Conservation (phyloP, 2,888 invertebrate species). For the Oligia fasciuncula region DNA sequence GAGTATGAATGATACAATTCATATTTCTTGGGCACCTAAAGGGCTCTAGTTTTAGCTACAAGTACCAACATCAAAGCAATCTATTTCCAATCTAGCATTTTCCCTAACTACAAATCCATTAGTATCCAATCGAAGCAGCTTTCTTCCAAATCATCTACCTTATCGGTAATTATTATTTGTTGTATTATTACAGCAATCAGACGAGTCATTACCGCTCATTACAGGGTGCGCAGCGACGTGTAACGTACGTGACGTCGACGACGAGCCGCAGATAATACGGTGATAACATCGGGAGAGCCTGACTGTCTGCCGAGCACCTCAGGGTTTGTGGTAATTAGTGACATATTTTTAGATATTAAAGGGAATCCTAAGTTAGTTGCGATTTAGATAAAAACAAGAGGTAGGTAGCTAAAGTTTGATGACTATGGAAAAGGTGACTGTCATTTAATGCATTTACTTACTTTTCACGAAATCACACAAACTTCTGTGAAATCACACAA, state of each 20-base stretch:
- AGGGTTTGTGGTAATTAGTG: constrained; percentile 6
- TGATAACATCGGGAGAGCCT: constrained; percentile 31
- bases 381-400: background rate
- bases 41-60: background rate
- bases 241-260: constrained; percentile 51
- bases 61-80: background rate
- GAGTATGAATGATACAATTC: too few species aligned
- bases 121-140: background rate
- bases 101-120: background rate
- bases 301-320: constrained; percentile 38
- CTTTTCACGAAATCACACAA: too few species aligned
- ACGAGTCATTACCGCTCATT: constrained; percentile 58
- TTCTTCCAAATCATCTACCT: background rate
- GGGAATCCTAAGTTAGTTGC: background rate
- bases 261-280: constrained; percentile 42
- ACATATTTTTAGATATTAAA: background rate
- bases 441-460: background rate
- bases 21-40: background rate
- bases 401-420: too few species aligned
- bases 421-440: too few species aligned
- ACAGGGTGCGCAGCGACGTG: constrained; percentile 26
- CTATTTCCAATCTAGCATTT: background rate
- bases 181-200: constrained; percentile 34
- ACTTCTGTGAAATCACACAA: background rate
- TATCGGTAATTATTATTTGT: constrained; percentile 30